Evolutionary conservation across 2,797 vertebrate genomes (phyloP).

Genomic region (Betta splendens): DNA sequence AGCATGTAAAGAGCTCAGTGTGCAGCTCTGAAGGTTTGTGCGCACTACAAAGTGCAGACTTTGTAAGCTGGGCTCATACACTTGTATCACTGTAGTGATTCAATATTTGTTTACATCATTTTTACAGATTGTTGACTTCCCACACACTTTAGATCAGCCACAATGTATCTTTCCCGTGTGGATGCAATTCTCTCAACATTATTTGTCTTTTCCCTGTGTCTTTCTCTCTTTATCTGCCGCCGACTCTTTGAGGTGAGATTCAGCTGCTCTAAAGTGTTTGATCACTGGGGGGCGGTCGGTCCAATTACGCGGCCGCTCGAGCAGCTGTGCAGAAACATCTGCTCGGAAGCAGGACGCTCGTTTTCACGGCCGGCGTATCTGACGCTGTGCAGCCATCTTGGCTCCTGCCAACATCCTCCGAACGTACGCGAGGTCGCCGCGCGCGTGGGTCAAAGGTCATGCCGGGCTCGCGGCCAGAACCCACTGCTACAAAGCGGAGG

Average conservation of each 20-base stretch:
- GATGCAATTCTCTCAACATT: constrained; percentile 17
- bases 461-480: background rate
- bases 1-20: constrained; percentile 6
- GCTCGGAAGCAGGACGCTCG: background rate
- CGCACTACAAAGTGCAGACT: too few species aligned
- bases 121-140: constrained; percentile 1
- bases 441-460: background rate
- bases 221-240: background rate
- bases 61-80: background rate
- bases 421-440: too few species aligned
- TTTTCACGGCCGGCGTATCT: background rate
- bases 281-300: background rate
- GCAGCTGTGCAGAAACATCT: background rate
- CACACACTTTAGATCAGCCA: constrained; percentile 10
- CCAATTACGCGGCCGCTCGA: background rate
- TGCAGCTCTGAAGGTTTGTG: constrained; percentile 5
- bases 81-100: background rate
- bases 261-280: background rate
- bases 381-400: background rate
- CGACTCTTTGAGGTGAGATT: background rate
- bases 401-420: background rate
- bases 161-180: background rate
- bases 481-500: too few species aligned
- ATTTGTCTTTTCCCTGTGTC: constrained; percentile 4
- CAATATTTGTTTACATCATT: constrained; percentile 29